A percentile compares a stretch with the other conserved stretches of the same genome.
phyloP scores from a whole-genome alignment of 2,113 vertebrate species.

The Mandrillus leucophaeus region DNA sequence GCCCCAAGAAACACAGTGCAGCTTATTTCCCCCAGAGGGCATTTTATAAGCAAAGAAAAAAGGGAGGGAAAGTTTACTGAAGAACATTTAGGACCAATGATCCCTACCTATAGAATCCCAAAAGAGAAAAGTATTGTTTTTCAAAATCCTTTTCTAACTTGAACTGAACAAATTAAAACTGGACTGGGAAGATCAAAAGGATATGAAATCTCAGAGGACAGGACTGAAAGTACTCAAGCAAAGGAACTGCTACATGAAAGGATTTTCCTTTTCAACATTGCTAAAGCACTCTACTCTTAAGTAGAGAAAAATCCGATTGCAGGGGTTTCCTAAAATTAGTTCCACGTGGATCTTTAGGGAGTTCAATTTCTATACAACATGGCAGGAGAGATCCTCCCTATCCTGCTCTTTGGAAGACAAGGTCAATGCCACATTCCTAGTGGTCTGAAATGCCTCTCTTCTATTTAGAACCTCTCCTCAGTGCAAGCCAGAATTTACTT shows the following conservation, averaged over 20 bases:
- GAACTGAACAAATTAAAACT: conserved; percentile 57
- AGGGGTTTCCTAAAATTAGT: conserved; percentile 28
- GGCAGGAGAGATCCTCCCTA: not conserved
- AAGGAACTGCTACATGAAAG: conserved; percentile 21
- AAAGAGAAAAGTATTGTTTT: not conserved
- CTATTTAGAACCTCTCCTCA: not conserved
- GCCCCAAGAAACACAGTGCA: not conserved
- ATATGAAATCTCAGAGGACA: conserved; percentile 40
- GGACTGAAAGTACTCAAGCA: not conserved
- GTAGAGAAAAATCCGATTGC: not conserved
- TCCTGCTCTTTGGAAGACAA: not conserved
- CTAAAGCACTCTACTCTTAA: not conserved
- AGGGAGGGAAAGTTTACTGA: not conserved
- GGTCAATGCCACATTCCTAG: not conserved
- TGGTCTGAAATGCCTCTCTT: not conserved
- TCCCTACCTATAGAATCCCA: not conserved
- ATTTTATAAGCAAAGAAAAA: not conserved
- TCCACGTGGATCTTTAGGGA: not conserved
- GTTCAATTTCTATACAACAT: not conserved
- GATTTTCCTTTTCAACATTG: not conserved
- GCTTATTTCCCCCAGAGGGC: not conserved
- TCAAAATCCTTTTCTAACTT: conserved; percentile 36
- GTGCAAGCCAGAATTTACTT: not conserved
- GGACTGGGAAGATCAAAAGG: conserved; percentile 48
- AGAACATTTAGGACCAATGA: not conserved